Base-by-base conservation (phyloP, 2,113 vertebrate species). In the Alethe castanea region DNA sequence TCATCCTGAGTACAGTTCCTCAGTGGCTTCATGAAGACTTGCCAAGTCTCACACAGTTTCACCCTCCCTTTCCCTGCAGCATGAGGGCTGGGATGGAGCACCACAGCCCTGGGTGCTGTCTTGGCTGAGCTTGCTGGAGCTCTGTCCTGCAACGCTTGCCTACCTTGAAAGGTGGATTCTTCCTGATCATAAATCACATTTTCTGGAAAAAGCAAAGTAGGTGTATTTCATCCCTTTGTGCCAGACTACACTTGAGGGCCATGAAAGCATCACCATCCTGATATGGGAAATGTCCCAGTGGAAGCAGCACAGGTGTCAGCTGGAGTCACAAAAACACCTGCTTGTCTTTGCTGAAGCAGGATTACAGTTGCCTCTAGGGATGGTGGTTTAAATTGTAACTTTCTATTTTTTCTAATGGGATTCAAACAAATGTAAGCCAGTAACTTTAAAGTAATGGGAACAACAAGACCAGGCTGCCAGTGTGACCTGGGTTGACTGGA, bases 1-100 rank as follows among this genome's bases (percentile, higher is more conserved):
- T 87, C 57, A n/a, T 0, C 48, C 36, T 0, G 0, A 48, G 47
- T 6, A 1, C 31, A 31, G 90, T 48, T 67, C 56, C 33, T 84
- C 36, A 0, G 0, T 35, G n/a, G 20, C 54, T 71, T 60, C 3
- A 11, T n/a, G 35, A 47, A 60, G 38, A 52, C 62, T 70, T 73
- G 47, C 52, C 40, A 59, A 38, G 22, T 60, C n/a, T 84, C 42
- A 59, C 56, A 54, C 5, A 52, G 45, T 48, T 78, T 77, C 26
- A 50, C 3, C 9, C 48, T 71, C 40, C 40, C 40, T 19, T 67
- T 64, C 8, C 36, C 65, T 91, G 48, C 29, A 92, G 56, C 36
- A 36, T 26, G 31, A 59, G 47, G 38, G 12, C 14, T 4, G 4
- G 38, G 72, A 89, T 15, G 17, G 33, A 86, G 45, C 0, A 0